These are phyloP conservation scores for Oreortyx pictus DNA, from an alignment of 2,797 vertebrate genomes.

Conservation along the genomic window DNA sequence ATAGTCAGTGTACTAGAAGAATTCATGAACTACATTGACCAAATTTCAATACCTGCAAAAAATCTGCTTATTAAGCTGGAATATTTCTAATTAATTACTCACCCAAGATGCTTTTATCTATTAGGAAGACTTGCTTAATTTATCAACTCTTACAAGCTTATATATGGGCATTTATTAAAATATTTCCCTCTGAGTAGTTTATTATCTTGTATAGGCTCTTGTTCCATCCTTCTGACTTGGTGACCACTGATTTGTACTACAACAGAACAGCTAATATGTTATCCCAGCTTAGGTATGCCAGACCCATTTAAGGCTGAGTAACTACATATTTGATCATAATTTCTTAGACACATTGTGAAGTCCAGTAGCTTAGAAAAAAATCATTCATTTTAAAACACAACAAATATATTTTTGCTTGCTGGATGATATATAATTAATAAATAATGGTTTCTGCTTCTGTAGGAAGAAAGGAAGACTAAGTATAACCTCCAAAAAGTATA, in stretches of 20 bases:
- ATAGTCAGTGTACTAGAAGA: neutral
- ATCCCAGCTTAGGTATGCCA: rapidly evolving
- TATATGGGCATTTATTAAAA: neutral
- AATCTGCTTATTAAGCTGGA: neutral
- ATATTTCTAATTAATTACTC: neutral
- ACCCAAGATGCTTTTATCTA: neutral
- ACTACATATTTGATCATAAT: neutral
- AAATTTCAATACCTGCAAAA: neutral
- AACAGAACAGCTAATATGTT: neutral
- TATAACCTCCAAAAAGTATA: neutral
- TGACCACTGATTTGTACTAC: neutral
- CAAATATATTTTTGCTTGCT: neutral
- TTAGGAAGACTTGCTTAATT: neutral
- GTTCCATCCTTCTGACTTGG: neutral
- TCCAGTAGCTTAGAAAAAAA: neutral
- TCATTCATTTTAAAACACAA: neutral
- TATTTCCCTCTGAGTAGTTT: neutral
- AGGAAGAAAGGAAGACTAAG: neutral
- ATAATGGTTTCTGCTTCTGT: neutral
- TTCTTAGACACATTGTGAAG: neutral
- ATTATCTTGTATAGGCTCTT: neutral
- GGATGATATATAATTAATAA: neutral
- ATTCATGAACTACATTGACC: neutral
- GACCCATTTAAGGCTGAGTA: neutral
- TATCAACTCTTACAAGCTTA: neutral